Conservation (phyloP, 2,888 invertebrate genomes). For the Fabriciana adippe region DNA sequence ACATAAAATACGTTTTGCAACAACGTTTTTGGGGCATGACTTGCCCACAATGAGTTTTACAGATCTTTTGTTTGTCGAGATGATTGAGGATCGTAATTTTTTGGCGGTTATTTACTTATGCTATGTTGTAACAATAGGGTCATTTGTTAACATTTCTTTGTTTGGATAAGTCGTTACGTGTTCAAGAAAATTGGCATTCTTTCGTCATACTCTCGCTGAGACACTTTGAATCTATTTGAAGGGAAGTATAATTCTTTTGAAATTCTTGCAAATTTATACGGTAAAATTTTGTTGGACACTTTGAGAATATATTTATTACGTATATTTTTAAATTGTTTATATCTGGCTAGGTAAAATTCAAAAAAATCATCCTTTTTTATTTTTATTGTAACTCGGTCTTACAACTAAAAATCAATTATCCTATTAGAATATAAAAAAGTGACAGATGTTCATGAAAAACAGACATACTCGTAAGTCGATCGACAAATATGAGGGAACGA, state of each 20-base stretch:
- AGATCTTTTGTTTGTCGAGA: constrained; percentile 29
- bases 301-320: no score
- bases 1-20: background rate
- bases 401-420: no score
- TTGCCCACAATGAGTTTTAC: constrained; percentile 20
- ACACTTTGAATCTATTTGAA: background rate
- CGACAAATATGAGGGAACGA: no score
- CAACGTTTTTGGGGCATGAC: constrained; percentile 25
- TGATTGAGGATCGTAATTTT: constrained; percentile 26
- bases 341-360: no score
- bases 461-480: no score
- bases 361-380: no score
- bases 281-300: background rate
- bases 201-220: constrained; percentile 10
- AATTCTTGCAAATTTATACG: background rate
- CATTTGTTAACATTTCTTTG: constrained; percentile 24
- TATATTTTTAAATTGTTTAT: no score
- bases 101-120: constrained; percentile 26
- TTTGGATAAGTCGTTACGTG: constrained; percentile 19
- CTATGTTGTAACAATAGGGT: constrained; percentile 25
- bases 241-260: background rate
- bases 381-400: no score
- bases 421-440: no score
- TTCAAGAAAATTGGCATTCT: constrained; percentile 20
- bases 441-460: no score